phyloP scores from a whole-genome alignment of 2,797 vertebrate genomes.

The Danio aesculapii region DNA sequence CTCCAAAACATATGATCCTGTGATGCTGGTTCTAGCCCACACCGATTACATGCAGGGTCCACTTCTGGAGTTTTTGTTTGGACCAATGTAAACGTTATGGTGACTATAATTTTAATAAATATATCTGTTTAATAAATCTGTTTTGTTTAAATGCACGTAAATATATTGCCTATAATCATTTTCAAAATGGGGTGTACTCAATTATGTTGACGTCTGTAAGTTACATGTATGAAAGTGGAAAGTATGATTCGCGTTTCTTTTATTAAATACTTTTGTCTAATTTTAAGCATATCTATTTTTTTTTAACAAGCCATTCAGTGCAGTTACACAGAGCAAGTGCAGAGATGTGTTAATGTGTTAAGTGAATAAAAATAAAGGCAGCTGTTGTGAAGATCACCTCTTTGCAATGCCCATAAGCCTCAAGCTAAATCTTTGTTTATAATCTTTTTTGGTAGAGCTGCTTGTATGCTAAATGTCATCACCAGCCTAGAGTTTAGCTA shows the following conservation, averaged over 20 bases:
- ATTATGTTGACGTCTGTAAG: no score
- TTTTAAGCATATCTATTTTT: no score
- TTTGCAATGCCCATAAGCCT: background rate
- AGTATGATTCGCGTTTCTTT: background rate
- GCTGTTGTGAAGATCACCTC: slow-evolving; percentile 18
- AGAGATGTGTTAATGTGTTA: background rate
- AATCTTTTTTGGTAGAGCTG: slow-evolving; percentile 17
- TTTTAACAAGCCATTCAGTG: background rate
- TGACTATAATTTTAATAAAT: no score
- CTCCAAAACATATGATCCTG: no score
- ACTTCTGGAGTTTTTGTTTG: no score
- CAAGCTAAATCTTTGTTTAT: slow-evolving; percentile 27
- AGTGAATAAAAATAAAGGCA: slow-evolving; percentile 9
- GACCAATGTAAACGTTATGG: no score
- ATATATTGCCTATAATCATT: no score
- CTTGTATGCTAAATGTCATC: slow-evolving; percentile 1
- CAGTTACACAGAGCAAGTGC: background rate
- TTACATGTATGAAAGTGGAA: background rate
- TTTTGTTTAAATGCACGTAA: no score
- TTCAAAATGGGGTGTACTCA: no score
- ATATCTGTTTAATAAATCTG: no score
- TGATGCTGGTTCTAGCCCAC: no score
- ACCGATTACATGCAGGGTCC: no score
- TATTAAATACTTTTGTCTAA: background rate
- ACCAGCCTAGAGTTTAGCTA: background rate